Percentiles rank a stretch among this genome's conserved stretches.
These are phyloP conservation scores for Pseudopodoces humilis DNA, from an alignment of 2,113 vertebrate species.

Conservation along the genomic window DNA sequence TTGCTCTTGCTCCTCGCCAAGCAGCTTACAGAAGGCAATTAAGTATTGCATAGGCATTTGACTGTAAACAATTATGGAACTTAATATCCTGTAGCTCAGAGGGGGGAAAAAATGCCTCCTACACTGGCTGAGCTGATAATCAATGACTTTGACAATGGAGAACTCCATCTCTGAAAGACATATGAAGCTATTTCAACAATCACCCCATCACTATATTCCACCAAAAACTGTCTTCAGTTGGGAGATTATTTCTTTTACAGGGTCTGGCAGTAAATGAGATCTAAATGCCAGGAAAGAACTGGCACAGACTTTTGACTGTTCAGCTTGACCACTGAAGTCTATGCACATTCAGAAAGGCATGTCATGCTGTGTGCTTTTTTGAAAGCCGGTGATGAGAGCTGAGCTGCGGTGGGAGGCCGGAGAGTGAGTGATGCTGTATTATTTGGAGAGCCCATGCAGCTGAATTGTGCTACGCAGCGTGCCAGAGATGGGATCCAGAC, in stretches of 20 bases:
- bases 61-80: conserved; percentile 53
- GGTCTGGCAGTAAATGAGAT: background rate
- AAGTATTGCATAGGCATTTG: conserved; percentile 41
- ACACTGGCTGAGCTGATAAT: background rate
- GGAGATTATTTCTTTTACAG: background rate
- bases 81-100: conserved; percentile 47
- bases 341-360: background rate
- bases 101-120: background rate
- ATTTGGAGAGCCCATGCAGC: background rate
- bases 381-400: background rate
- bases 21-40: conserved; percentile 42
- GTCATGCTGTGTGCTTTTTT: background rate
- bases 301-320: background rate
- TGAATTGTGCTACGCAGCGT: background rate
- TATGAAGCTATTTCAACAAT: background rate
- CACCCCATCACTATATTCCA: background rate
- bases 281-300: conserved; percentile 20
- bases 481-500: background rate
- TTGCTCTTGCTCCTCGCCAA: conserved; percentile 33
- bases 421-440: fast-evolving
- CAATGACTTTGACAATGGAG: conserved; percentile 23
- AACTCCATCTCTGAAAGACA: background rate
- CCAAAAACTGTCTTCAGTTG: background rate
- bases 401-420: background rate
- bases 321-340: conserved; percentile 8